Base-by-base conservation (phyloP, 23 tunicate species). In the Halocynthia aurantium region DNA sequence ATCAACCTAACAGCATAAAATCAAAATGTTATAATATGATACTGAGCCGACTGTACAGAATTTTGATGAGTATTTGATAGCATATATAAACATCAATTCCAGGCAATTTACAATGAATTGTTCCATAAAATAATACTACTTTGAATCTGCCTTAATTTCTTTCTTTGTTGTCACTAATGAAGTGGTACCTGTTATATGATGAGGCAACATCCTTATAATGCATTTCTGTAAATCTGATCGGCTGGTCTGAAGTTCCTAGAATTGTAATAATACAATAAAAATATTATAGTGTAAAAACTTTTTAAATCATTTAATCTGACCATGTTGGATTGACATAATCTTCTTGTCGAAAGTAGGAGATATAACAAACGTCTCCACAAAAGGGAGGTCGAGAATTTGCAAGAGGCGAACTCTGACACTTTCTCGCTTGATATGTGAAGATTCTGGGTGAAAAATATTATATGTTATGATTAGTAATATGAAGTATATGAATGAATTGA, bases 391-490 rank as follows among this genome's bases (percentile, higher is more conserved):
- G n/a, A 88, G 80, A 20, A 83, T 72, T 80, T 88, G 95, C 10
- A 88, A 83, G 13, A 88, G 76, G 21, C 95, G 84, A n/a, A 88
- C 95, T 6, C 95, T 69, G 12, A 83, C 84, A 69, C 95, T 84
- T 54, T 88, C 95, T 50, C 86, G 50, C 52, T 73, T 71, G 7
- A 88, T 54, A 66, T 86, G 91, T 8, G 81, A 68, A 13, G 54
- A 15, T 81, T 80, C 91, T 86, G 77, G 15, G 6, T 52, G 0
- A 22, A 52, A 31, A 13, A 11, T 11, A 51, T 19, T 22, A 18
- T 18, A n/a, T n/a, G n/a, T n/a, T n/a, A n/a, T n/a, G n/a, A n/a
- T n/a, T n/a, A n/a, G n/a, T n/a, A n/a, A n/a, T n/a, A n/a, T n/a
- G n/a, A n/a, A n/a, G n/a, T n/a, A n/a, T n/a, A n/a, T n/a, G n/a